These are phyloP conservation scores for Octopus sinensis DNA, from an alignment of 1,140 invertebrate genomes.

Conservation along the genomic window DNA sequence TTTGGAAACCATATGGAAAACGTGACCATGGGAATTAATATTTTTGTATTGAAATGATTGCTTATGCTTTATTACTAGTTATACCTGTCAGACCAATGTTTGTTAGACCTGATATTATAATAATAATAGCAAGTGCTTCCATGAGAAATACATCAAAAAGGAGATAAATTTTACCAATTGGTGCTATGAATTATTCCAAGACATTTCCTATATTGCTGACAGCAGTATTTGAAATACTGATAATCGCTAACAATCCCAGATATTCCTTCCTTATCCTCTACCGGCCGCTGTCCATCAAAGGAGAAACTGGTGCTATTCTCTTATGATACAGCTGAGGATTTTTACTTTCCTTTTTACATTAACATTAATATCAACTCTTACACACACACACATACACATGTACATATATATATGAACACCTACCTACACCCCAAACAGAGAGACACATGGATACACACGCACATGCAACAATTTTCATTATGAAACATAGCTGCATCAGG, in stretches of 20 bases:
- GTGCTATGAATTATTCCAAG: conserved; percentile 12
- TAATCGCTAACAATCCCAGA: conserved; percentile 9
- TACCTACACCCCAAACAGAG: not conserved
- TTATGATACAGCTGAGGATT: not conserved
- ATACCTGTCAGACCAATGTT: not conserved
- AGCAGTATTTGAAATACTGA: not conserved
- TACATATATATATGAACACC: not conserved
- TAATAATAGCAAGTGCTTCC: conserved; percentile 14
- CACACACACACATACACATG: not conserved
- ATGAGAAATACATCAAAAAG: conserved; percentile 17
- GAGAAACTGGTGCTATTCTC: conserved; percentile 11
- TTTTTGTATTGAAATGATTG: not conserved
- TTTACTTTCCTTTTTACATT: not conserved
- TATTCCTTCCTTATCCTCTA: conserved; percentile 6
- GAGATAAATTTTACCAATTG: conserved; percentile 15
- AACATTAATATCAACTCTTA: not conserved
- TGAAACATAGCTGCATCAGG: not conserved
- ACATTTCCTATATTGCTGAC: not conserved
- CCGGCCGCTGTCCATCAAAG: not conserved
- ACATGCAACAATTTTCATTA: not conserved
- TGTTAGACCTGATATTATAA: conserved; percentile 2
- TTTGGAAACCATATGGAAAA: not conserved
- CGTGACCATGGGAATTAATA: conserved; percentile 3
- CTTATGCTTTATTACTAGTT: conserved; percentile 7
- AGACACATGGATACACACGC: not conserved